Conservation (phyloP, 2,888 invertebrate species). For the Sphecodes monilicornis region DNA sequence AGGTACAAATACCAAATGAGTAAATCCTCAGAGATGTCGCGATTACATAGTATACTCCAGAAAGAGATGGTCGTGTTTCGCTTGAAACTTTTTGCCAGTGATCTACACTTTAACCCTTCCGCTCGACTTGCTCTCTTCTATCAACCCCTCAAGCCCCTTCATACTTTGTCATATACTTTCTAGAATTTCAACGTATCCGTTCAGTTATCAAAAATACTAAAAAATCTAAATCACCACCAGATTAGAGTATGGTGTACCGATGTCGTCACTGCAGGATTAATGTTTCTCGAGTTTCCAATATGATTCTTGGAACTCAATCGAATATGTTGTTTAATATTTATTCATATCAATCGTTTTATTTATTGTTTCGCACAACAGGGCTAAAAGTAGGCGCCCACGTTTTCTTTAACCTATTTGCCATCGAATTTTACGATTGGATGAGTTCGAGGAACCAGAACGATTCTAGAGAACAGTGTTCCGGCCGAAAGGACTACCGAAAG, state of each 20-base stretch:
- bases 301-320: not conserved
- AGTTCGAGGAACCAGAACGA: slow-evolving; percentile 10
- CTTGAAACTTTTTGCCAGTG: not conserved
- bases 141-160: too few species aligned
- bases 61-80: not conserved
- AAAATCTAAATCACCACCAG: too few species aligned
- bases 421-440: slow-evolving; percentile 22
- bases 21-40: too few species aligned
- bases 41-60: too few species aligned
- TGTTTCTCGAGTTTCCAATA: not conserved
- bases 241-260: too few species aligned
- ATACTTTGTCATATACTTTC: too few species aligned
- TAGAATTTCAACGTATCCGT: too few species aligned
- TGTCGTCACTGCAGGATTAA: not conserved
- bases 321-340: not conserved
- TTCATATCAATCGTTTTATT: not conserved
- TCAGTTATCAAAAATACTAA: too few species aligned
- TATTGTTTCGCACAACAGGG: not conserved
- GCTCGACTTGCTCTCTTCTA: too few species aligned
- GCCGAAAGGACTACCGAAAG: slow-evolving; percentile 14
- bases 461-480: not conserved
- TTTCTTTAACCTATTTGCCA: not conserved
- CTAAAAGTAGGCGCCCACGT: not conserved
- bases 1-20: too few species aligned
- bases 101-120: not conserved